These are phyloP conservation scores for Tetragonula carbonaria DNA, from an alignment of 2,888 invertebrate genomes.

Conservation along the genomic window DNA sequence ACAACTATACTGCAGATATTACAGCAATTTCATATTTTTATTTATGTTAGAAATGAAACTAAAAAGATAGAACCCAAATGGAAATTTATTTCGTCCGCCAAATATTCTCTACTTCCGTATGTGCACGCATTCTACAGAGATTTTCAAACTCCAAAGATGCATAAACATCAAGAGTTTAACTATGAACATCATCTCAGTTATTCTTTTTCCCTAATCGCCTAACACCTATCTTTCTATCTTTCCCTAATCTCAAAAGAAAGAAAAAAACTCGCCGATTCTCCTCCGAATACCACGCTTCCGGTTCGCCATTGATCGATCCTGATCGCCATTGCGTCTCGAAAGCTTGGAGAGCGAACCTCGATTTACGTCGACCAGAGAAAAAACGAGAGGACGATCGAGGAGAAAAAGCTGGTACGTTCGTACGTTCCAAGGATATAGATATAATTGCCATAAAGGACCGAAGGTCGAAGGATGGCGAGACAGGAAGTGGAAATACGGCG, in stretches of 20 bases:
- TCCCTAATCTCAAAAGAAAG: too few species aligned
- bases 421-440: conserved; percentile 43
- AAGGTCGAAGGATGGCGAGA: background rate
- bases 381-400: background rate
- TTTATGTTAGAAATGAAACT: too few species aligned
- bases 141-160: too few species aligned
- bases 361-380: conserved; percentile 13
- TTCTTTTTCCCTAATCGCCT: background rate
- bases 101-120: too few species aligned
- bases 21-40: too few species aligned
- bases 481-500: conserved; percentile 23
- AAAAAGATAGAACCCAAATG: too few species aligned
- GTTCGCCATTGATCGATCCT: conserved; percentile 26
- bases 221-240: background rate
- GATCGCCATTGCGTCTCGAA: conserved; percentile 16
- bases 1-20: too few species aligned
- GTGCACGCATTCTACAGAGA: too few species aligned
- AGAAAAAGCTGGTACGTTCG: conserved; percentile 27
- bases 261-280: background rate
- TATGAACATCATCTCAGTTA: background rate
- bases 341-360: conserved; percentile 14
- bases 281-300: background rate
- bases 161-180: too few species aligned
- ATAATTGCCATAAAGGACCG: conserved; percentile 58
- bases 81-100: too few species aligned